Conservation (phyloP, 2,113 vertebrate species). For the Alectura lathami region DNA sequence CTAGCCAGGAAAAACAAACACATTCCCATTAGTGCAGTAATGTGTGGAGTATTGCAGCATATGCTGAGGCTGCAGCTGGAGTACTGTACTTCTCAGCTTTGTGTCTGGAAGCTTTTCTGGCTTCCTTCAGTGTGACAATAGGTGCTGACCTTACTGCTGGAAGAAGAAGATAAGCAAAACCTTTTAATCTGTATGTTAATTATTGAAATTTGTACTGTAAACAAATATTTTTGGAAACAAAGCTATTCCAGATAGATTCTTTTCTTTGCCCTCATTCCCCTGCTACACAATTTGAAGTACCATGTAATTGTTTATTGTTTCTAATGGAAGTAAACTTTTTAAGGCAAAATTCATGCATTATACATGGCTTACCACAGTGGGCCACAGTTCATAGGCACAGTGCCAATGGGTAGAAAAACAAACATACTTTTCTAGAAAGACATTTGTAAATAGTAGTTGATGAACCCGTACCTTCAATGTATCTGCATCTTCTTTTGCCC, state of each 20-base stretch:
- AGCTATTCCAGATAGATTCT: conserved; percentile 32
- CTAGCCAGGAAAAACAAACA: background rate
- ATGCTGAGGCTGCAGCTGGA: background rate
- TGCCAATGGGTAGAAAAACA: conserved; percentile 4
- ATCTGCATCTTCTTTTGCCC: background rate
- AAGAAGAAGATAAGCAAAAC: conserved; percentile 69
- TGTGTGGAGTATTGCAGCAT: background rate
- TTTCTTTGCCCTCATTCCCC: background rate
- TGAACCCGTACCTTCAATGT: background rate
- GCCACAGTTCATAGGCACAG: conserved; percentile 14
- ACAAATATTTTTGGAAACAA: conserved; percentile 67
- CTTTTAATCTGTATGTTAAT: conserved; percentile 67
- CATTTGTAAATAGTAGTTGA: background rate
- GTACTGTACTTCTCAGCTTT: background rate
- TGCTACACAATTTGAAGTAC: background rate
- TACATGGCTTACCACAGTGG: background rate
- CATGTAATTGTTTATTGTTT: conserved; percentile 47
- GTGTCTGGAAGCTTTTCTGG: conserved; percentile 18
- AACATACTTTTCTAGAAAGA: background rate
- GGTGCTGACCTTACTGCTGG: conserved; percentile 68
- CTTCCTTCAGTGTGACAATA: conserved; percentile 1
- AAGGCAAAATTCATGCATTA: conserved; percentile 47
- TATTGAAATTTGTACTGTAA: conserved; percentile 67
- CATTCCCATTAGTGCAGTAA: background rate
- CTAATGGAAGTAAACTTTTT: conserved; percentile 44